Evolutionary conservation across 2,113 vertebrate species (phyloP), one percentile per base, ranked within the genome.

Genomic region (Pipa parva): DNA sequence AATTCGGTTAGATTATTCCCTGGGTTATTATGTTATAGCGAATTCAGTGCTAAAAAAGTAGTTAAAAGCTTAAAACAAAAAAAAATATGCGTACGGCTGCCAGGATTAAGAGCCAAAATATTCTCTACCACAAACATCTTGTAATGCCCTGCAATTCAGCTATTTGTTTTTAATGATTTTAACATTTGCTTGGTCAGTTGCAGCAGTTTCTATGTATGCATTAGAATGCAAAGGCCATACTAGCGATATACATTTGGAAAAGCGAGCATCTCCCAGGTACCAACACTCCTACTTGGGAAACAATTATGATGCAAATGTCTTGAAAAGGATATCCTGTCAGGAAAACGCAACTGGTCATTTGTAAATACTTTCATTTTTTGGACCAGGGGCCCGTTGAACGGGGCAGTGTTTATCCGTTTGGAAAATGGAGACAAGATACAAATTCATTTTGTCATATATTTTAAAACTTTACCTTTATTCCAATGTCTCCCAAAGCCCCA

Each of bases 401-500:
- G 2, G 15, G 15, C 10, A 36, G 33, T 3, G 10, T 7, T 9
- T 11, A 7, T 3, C 33, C 15, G 10, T 12, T 12, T 9, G 15
- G 33, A 36, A 13, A 7, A 36, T 11, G 33, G 33, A 36, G 33
- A 7, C 33, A 3, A 31, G 29, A 31, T 10, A 31, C 29, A 5
- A 31, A 10, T 6, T 31, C 10, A 31, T 6, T 31, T 5, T 6
- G 10, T 31, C 10, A 31, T n/a, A 48, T 48, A 10, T 36, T 15
- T 52, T 26, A 39, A 33, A 3, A 24, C 4, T 83, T 73, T 85
- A 97, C 95, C 89, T 81, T 83, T n/a, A 71, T 83, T 8, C 95
- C 95, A 28, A 90, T 92, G 73, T 92, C 91, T 76, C 95, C 95
- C 51, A 91, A 80, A 36, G 90, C 80, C 6, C 95, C 95, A 0